These are phyloP conservation scores for Hydrolagus affinis DNA, from an alignment of 2,113 vertebrate genomes.

Conservation along the genomic window DNA sequence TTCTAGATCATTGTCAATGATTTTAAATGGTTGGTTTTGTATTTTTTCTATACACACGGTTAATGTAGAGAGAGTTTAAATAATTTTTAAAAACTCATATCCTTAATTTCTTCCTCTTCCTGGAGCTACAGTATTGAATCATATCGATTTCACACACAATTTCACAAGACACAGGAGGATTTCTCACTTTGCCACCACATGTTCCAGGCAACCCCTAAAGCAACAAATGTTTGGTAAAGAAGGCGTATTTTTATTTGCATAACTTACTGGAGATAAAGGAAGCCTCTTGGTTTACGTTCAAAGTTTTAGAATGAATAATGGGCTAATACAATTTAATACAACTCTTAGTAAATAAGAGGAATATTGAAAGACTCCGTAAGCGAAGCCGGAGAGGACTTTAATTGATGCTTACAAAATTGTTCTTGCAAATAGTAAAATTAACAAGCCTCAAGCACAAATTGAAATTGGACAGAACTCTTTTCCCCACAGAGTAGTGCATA, in stretches of 20 bases:
- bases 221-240: conserved; percentile 16
- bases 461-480: not conserved
- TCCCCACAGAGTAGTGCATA: not conserved
- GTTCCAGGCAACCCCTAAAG: conserved; percentile 18
- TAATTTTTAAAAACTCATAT: not conserved
- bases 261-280: not conserved
- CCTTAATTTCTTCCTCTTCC: not conserved
- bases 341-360: not conserved
- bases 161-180: conserved; percentile 14
- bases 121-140: not conserved
- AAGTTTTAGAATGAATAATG: conserved; percentile 18
- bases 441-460: not conserved
- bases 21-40: not conserved
- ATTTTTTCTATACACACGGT: not conserved
- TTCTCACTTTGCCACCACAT: conserved; percentile 16
- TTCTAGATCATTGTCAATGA: not conserved
- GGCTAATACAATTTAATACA: not conserved
- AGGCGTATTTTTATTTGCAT: conserved; percentile 8
- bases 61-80: not conserved
- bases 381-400: not conserved
- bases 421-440: not conserved
- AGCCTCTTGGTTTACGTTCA: not conserved
- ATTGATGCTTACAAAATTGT: not conserved
- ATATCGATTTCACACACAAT: conserved; percentile 8
- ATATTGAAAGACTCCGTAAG: not conserved